Evolutionary conservation across 2,888 invertebrate species (phyloP).

Genomic region (Pimpla rufipes): DNA sequence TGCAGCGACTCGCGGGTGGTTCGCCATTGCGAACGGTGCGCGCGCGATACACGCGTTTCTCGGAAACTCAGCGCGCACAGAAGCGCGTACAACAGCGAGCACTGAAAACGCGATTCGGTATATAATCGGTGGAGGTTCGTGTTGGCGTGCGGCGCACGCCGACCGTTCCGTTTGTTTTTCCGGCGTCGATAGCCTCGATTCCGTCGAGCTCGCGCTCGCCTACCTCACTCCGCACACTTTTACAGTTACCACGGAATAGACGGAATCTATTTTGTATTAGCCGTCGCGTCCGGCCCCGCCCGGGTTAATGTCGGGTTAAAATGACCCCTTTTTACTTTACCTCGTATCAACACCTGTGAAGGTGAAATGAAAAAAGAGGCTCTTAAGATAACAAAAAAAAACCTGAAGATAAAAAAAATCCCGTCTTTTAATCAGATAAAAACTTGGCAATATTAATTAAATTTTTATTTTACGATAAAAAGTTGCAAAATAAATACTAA

Average conservation of each 20-base stretch:
- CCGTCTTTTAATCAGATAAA: no score
- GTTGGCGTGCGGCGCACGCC: not conserved
- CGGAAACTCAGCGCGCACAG: not conserved
- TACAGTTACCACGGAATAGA: conserved; percentile 6
- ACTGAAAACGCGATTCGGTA: not conserved
- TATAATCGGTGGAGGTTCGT: not conserved
- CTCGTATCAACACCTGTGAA: no score
- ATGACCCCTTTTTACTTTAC: not conserved
- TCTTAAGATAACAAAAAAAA: not conserved
- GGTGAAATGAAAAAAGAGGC: not conserved
- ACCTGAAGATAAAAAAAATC: no score
- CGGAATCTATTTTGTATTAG: not conserved
- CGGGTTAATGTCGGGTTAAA: not conserved
- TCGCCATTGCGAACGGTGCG: conserved; percentile 23
- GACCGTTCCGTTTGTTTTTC: conserved; percentile 36
- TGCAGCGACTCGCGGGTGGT: conserved; percentile 38
- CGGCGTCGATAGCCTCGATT: conserved; percentile 42
- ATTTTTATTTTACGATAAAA: no score
- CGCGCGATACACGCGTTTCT: conserved; percentile 13
- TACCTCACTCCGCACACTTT: not conserved
- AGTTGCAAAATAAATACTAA: no score
- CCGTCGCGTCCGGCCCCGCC: not conserved
- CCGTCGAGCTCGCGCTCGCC: not conserved
- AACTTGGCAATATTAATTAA: no score
- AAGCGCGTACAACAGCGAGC: not conserved